Evolutionary conservation across 2,888 invertebrate species (phyloP).

Genomic region (Thecocarcelia acutangulata): DNA sequence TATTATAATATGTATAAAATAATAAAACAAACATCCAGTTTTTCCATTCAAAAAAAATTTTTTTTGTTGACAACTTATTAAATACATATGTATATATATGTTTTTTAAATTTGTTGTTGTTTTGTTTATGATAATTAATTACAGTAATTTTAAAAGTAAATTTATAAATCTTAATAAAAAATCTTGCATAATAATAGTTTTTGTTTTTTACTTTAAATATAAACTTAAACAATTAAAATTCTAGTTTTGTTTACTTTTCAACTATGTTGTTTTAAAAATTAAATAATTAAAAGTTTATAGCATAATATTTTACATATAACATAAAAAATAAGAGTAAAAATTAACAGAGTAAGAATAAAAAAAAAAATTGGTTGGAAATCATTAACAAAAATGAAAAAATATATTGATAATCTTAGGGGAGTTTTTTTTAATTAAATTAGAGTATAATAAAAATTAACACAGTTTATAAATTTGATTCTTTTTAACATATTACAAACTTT

Average conservation of each 20-base stretch:
- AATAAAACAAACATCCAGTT: conserved; percentile 77
- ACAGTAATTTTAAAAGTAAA: conserved; percentile 51
- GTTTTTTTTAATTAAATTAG: conserved; percentile 37
- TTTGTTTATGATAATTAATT: conserved; percentile 29
- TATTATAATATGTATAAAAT: conserved; percentile 70
- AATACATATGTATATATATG: conserved; percentile 46
- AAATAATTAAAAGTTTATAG: conserved; percentile 44
- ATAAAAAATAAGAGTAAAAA: conserved; percentile 22
- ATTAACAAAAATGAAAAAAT: conserved; percentile 59
- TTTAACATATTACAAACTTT: conserved; percentile 30
- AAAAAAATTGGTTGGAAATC: conserved; percentile 45
- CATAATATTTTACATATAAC: conserved; percentile 56
- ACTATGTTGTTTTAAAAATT: conserved; percentile 58
- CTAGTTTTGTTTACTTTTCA: conserved; percentile 66
- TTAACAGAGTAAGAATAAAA: conserved; percentile 49
- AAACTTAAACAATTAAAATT: conserved; percentile 72
- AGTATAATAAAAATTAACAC: conserved; percentile 63
- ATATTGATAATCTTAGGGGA: conserved; percentile 12
- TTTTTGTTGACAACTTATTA: conserved; percentile 51
- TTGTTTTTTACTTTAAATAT: conserved; percentile 51
- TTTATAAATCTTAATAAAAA: conserved; percentile 59
- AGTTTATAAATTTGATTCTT: conserved; percentile 63
- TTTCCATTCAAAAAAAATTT: conserved; percentile 66
- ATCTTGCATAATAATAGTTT: conserved; percentile 37
- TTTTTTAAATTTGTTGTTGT: conserved; percentile 45